Base-by-base conservation (phyloP, 1,140 invertebrate genomes). In the Mycetomoellerius zeteki region DNA sequence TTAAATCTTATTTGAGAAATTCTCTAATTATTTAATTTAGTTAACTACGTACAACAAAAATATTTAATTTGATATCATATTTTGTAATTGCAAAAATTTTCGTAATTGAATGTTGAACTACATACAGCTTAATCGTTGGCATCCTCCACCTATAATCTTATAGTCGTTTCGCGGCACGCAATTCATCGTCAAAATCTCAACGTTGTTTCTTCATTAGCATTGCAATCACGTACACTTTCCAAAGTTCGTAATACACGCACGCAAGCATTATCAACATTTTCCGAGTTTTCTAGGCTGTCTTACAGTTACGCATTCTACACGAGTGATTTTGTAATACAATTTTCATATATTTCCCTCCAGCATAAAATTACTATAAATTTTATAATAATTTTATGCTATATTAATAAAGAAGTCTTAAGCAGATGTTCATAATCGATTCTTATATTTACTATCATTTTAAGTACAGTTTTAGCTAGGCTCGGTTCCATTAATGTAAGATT, bases 221-320 rank as follows among this genome's bases (percentile, higher is more conserved):
- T 67, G 77, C 84, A 89, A 93, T 89, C 87, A 86, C 65, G 37
- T 75, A 64, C 73, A 75, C 91, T 92, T 93, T 93, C 89, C 85
- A 91, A 92, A 93, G 65, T 60, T 86, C 43, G 50, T 50, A 85
- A 76, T 78, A 62, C 7, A 27, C n/a, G 47, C 80, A 71, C 52
- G 56, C 69, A 56, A 73, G 27, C 37, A 52, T 10, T 33, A 71
- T 47, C 16, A 47, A 50, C 19, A 65, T 65, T 78, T 37, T 43
- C 50, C 50, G 12, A 56, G 64, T 81, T 24, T 71, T 71, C 14
- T 27, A 27, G 14, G 6, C 43, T 80, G 37, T 19, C 21, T 69
- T 47, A 24, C 54, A 58, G 58, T 67, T 54, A 67, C 27, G 27
- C 30, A 16, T 33, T 52, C 27, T 21, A 16, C 7, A 50, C 24